Evolutionary conservation across 53 echinoderm and acorn worm species (phyloP).

Genomic region (Paracentrotus lividus): DNA sequence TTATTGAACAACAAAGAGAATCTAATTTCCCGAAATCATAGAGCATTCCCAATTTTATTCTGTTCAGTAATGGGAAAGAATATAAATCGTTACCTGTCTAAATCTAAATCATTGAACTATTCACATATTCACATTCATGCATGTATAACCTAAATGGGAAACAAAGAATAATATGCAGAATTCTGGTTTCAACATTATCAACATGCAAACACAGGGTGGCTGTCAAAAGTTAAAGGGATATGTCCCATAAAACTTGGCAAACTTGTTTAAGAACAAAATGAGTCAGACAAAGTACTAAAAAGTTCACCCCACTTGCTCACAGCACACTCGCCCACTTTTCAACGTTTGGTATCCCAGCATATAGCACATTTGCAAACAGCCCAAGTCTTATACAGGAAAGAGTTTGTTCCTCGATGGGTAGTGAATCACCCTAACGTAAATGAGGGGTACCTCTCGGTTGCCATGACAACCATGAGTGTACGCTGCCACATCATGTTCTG

Average conservation of each 20-base stretch:
- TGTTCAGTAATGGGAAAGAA: no score
- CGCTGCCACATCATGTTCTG: background rate
- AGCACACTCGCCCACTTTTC: background rate
- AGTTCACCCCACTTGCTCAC: constrained; percentile 11
- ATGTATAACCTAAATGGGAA: no score
- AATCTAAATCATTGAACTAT: no score
- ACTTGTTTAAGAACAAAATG: background rate
- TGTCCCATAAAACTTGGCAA: background rate
- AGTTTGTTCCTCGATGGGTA: background rate
- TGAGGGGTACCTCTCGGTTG: constrained; percentile 36
- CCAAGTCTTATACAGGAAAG: constrained; percentile 47
- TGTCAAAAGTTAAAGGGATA: background rate
- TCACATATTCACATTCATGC: no score
- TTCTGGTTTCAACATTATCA: background rate
- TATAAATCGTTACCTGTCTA: no score
- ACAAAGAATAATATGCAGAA: background rate
- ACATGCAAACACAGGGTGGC: no score
- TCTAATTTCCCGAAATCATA: no score
- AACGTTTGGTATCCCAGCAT: constrained; percentile 1
- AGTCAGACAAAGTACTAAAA: constrained; percentile 41
- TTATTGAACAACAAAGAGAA: no score
- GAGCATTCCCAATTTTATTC: no score
- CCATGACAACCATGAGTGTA: constrained; percentile 48
- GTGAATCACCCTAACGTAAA: constrained; percentile 16
- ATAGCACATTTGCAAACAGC: background rate